phyloP scores from a whole-genome alignment of 2,113 vertebrate species.

The Cyanoderma ruficeps region DNA sequence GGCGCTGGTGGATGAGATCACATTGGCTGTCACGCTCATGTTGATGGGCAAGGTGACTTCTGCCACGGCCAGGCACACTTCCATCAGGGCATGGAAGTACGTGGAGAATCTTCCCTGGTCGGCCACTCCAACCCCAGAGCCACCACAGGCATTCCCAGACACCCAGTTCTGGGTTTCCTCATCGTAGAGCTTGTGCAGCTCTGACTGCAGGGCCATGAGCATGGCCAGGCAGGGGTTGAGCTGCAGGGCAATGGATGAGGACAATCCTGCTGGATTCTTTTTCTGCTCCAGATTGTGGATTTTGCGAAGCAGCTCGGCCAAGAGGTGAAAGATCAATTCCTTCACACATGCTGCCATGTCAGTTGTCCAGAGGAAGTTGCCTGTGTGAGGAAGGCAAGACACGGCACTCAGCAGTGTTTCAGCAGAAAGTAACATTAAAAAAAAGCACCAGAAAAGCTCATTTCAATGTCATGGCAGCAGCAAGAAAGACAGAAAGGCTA shows the following conservation, averaged over 20 bases:
- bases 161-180: conserved; percentile 93
- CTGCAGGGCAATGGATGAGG: conserved; percentile 92
- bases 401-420: background rate
- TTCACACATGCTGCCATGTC: conserved; percentile 93
- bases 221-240: conserved; percentile 95
- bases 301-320: conserved; percentile 92
- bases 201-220: conserved; percentile 94
- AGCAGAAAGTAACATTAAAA: background rate
- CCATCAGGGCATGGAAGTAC: conserved; percentile 95
- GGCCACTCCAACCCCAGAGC: conserved; percentile 73
- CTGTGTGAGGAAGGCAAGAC: conserved; percentile 62
- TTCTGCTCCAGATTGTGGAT: conserved; percentile 89
- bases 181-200: conserved; percentile 93
- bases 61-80: conserved; percentile 92
- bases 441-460: background rate
- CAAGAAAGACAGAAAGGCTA: background rate
- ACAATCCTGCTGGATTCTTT: conserved; percentile 84
- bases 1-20: conserved; percentile 84
- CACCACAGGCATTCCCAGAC: conserved; percentile 70
- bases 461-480: background rate
- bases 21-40: conserved; percentile 82
- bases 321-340: conserved; percentile 90
- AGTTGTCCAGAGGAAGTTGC: conserved; percentile 94
- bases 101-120: conserved; percentile 96
- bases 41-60: conserved; percentile 95